These are phyloP conservation scores for Chaetophractus vellerosus DNA, from an alignment of 2,797 vertebrate species.

Conservation along the genomic window DNA sequence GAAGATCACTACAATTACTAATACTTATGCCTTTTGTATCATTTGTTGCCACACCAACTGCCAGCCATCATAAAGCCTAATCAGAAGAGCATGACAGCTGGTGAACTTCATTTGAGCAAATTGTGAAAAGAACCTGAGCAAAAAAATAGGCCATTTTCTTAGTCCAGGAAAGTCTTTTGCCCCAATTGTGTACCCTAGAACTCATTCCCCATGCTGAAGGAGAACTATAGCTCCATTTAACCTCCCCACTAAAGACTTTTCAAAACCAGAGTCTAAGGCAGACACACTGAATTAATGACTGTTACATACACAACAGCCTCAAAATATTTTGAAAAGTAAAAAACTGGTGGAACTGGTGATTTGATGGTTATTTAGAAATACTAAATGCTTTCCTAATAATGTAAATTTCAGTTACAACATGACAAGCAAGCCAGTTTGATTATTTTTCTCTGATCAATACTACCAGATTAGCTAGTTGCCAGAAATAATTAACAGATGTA, in stretches of 20 bases:
- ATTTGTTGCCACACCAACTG: neutral
- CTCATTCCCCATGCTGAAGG: neutral
- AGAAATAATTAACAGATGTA: constrained; percentile 24
- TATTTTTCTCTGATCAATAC: constrained; percentile 36
- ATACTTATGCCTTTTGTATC: neutral
- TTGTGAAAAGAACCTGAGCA: neutral
- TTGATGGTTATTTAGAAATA: neutral
- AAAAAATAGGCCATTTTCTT: neutral
- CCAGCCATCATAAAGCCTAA: neutral
- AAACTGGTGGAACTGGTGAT: neutral
- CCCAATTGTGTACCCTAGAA: neutral
- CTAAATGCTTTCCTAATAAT: constrained; percentile 5
- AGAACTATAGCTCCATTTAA: neutral
- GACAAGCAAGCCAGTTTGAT: neutral
- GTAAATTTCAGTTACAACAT: neutral
- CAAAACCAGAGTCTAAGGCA: constrained; percentile 4
- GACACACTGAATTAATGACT: neutral
- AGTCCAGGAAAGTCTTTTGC: neutral
- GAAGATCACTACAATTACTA: constrained; percentile 19
- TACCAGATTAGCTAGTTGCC: neutral
- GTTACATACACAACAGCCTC: neutral
- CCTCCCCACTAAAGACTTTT: neutral
- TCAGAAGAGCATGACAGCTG: neutral
- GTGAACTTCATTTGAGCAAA: neutral
- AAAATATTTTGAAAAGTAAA: constrained; percentile 42